phyloP scores from a whole-genome alignment of 2,888 invertebrate genomes.

The Zaprionus bogoriensis region DNA sequence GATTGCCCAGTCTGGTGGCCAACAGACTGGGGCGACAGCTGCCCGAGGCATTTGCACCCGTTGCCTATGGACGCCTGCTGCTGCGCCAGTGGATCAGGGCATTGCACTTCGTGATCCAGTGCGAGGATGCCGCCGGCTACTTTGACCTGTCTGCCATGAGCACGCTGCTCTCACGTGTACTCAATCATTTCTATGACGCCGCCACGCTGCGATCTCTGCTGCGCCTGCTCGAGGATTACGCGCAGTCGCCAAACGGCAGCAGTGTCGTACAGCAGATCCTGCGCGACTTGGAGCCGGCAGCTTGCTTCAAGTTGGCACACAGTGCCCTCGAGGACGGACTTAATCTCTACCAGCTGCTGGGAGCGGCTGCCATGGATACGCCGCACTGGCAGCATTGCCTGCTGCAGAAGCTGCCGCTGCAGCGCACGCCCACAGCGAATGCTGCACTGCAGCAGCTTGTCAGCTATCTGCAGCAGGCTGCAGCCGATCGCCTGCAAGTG shows the following conservation, averaged over 20 bases:
- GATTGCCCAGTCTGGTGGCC: slow-evolving; percentile 88
- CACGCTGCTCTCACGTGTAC: slow-evolving; percentile 86
- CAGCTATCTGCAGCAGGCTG: slow-evolving; percentile 84
- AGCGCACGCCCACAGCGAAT: slow-evolving; percentile 84
- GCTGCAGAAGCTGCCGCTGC: slow-evolving; percentile 85
- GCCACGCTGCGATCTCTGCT: slow-evolving; percentile 84
- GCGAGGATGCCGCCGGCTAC: slow-evolving; percentile 36
- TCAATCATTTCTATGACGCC: slow-evolving; percentile 84
- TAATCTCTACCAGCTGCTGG: slow-evolving; percentile 82
- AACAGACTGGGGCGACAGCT: slow-evolving; percentile 86
- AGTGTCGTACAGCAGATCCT: slow-evolving; percentile 83
- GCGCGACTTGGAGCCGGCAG: slow-evolving; percentile 84
- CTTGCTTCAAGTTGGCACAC: slow-evolving; percentile 82
- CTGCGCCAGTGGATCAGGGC: slow-evolving; percentile 86
- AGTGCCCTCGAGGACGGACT: slow-evolving; percentile 85
- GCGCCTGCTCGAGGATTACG: slow-evolving; percentile 84
- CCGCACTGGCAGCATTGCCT: slow-evolving; percentile 88
- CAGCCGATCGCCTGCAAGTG: slow-evolving; percentile 78
- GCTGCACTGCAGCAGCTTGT: slow-evolving; percentile 85
- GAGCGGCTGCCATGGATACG: slow-evolving; percentile 83
- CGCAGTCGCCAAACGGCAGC: slow-evolving; percentile 34
- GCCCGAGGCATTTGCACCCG: slow-evolving; percentile 85
- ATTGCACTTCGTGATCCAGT: slow-evolving; percentile 85
- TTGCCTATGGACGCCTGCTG: slow-evolving; percentile 85
- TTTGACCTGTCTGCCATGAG: slow-evolving; percentile 82